Base-by-base conservation (phyloP, 2,113 vertebrate genomes). In the Castor canadensis region DNA sequence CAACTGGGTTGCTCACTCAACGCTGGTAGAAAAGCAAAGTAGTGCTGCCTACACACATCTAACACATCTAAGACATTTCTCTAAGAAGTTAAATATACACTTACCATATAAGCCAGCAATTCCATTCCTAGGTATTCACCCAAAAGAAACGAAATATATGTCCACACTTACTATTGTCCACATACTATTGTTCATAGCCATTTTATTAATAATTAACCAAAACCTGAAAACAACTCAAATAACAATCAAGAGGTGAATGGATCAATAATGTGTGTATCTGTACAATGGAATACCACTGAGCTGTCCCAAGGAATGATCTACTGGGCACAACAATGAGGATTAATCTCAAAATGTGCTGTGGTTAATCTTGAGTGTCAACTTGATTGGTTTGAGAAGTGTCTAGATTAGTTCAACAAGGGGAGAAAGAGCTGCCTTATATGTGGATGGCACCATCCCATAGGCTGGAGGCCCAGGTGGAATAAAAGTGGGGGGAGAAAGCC, bases 201-300 rank as follows among this genome's bases (percentile, higher is more conserved):
- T 56, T 88, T 47, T 47, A 11, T 10, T 54, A 54, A 40, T 22
- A 35, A 73, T 56, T 47, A 47, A 88, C 17, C 32, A n/a, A 79
- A 38, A 87, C 40, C 67, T 16, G 10, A 35, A 45, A 38, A 43
- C 69, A 24, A 26, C 69, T 8, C 30, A 60, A 13, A 24, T 0
- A 13, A 15, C 40, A 30, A 17, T 22, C 1, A 30, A 47, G 69
- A 10, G n/a, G 47, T 28, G 13, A 16, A 40, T 20, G 5, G 38
- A 4, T 22, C 38, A 5, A 35, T 16, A 67, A n/a, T n/a, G n/a
- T n/a, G 49, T 20, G 2, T 16, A 2, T 9, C 7, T 9, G 22
- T 32, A 35, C 47, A 22, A 17, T 32, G 35, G 19, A 12, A 49
- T 38, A n/a, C n/a, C n/a, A 6, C 35, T 22, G 19, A 56, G 76